A percentile compares a stretch with the other conserved stretches of the same genome.
Conservation (phyloP, 2,797 vertebrate species). For the Centropyge bicolor region DNA sequence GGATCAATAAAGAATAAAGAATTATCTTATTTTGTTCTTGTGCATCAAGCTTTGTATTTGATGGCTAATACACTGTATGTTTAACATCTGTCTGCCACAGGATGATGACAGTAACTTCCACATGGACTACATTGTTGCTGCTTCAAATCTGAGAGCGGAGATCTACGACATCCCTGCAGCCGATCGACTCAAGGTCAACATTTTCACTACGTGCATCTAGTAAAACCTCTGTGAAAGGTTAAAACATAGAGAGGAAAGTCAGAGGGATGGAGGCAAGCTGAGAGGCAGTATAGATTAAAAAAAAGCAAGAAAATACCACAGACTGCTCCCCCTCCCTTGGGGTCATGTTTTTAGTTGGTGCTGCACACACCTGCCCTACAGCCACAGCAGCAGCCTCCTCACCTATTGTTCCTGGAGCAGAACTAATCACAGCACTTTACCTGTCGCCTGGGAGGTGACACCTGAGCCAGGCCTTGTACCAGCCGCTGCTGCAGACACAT, state of each 20-base stretch:
- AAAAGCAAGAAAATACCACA: conserved; percentile 24
- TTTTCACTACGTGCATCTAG: conserved; percentile 5
- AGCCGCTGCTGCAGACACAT: conserved; percentile 48
- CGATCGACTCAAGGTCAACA: conserved; percentile 82
- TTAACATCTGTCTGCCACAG: conserved; percentile 71
- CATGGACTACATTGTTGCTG: conserved; percentile 89
- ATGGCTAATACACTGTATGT: conserved; percentile 6
- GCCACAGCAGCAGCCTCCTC: conserved; percentile 68
- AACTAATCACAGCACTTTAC: conserved; percentile 85
- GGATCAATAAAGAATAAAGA: too few relatives aligned
- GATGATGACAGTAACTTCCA: conserved; percentile 89
- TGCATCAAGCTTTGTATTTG: background rate
- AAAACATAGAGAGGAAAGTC: conserved; percentile 7
- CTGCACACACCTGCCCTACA: conserved; percentile 77
- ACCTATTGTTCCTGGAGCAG: conserved; percentile 75
- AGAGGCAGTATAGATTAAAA: conserved; percentile 1
- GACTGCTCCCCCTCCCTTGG: conserved; percentile 40
- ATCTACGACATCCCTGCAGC: conserved; percentile 89
- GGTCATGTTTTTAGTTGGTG: conserved; percentile 53
- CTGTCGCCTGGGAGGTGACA: conserved; percentile 81
- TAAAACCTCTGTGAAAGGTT: background rate
- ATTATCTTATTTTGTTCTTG: conserved; percentile 8
- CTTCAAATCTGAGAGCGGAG: conserved; percentile 90
- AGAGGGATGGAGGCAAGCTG: conserved; percentile 6
- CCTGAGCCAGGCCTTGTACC: conserved; percentile 75